A percentile compares a stretch with the other conserved stretches of the same genome.
phyloP scores from a whole-genome alignment of 2,113 vertebrate species.

The cattle (Bos taurus) region DNA sequence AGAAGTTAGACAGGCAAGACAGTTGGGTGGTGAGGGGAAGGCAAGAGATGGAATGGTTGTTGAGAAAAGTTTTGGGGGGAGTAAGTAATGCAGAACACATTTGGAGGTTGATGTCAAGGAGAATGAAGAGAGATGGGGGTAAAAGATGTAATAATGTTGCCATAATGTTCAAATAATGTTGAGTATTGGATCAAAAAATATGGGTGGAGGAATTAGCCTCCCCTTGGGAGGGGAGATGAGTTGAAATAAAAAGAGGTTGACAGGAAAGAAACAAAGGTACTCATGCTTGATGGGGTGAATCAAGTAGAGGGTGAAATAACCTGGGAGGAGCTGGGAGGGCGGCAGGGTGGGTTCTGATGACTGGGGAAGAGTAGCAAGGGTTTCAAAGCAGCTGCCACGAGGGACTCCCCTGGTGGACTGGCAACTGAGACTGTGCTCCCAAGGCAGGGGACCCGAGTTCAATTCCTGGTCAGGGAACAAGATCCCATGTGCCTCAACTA shows the following conservation, averaged over 20 bases:
- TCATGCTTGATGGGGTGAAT: neutral
- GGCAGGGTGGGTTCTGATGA: rapidly evolving
- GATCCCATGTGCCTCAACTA: neutral
- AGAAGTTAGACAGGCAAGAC: neutral
- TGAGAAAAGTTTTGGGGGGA: neutral
- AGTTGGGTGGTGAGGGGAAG: neutral
- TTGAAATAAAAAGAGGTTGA: neutral
- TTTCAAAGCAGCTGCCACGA: neutral
- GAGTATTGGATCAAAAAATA: neutral
- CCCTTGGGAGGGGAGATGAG: neutral
- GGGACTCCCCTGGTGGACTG: neutral
- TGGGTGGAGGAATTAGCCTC: neutral
- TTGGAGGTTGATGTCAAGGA: neutral
- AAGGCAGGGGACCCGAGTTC: neutral
- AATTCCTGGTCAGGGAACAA: neutral
- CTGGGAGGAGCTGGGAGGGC: no score
- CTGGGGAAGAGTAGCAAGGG: neutral
- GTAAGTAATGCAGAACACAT: neutral
- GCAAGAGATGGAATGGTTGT: neutral
- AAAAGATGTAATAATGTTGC: neutral
- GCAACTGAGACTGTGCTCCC: neutral
- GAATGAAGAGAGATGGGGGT: neutral
- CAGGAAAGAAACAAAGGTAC: neutral
- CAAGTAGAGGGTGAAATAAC: neutral
- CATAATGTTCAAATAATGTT: neutral